Evolutionary conservation across 2,797 vertebrate genomes (phyloP).

Genomic region (Falco berigora): DNA sequence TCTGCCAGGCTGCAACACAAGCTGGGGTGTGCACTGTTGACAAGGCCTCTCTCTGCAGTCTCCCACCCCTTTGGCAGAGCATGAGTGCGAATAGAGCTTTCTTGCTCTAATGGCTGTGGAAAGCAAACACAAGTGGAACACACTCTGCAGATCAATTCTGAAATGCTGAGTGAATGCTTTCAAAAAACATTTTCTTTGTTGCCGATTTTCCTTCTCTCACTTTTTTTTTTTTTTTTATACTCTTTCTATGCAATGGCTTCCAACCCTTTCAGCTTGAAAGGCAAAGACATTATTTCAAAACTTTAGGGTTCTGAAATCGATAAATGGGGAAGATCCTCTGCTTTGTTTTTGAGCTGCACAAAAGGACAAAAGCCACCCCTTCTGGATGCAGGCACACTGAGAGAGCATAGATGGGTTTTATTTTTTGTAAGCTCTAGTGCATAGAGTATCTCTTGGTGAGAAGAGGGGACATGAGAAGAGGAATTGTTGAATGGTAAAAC

Average conservation of each 20-base stretch:
- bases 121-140: not conserved
- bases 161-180: not conserved
- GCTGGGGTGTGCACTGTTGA: not conserved
- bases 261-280: not conserved
- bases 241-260: not conserved
- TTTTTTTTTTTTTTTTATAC: not conserved
- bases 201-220: not conserved
- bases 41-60: rapidly evolving
- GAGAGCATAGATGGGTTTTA: not conserved
- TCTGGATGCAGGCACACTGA: not conserved
- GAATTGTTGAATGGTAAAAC: not conserved
- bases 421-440: not conserved
- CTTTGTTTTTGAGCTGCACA: not conserved
- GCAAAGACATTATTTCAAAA: not conserved
- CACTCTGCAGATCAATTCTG: not conserved
- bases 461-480: not conserved
- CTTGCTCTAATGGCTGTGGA: not conserved
- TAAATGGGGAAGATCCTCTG: not conserved
- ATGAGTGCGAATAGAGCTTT: not conserved
- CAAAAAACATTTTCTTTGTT: not conserved
- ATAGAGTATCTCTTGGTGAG: not conserved
- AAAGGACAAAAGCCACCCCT: not conserved
- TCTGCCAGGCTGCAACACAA: rapidly evolving
- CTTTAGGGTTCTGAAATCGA: not conserved
- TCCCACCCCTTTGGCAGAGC: not conserved